Conservation (phyloP, 1,140 invertebrate genomes). For the Branchinecta lindahli region DNA sequence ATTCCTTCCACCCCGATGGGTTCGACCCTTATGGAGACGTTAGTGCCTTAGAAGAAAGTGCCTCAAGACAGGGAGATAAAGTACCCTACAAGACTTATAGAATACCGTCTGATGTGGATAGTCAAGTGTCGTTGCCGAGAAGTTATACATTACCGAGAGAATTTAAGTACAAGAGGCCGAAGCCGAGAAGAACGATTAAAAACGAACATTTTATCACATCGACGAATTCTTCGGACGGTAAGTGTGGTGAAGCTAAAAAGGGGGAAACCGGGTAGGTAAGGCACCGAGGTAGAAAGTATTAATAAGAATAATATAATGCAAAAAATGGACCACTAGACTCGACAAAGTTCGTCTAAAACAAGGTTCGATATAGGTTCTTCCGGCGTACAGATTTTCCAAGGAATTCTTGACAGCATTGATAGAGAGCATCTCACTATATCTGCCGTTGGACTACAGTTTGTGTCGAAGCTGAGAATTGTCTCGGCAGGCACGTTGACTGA, state of each 20-base stretch:
- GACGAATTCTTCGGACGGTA: constrained; percentile 69
- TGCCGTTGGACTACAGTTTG: too few species aligned
- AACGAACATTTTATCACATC: constrained; percentile 51
- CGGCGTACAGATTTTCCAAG: too few species aligned
- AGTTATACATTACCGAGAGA: constrained; percentile 68
- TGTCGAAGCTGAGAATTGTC: too few species aligned
- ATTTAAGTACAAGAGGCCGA: constrained; percentile 54
- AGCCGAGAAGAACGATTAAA: constrained; percentile 36
- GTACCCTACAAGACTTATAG: constrained; percentile 37
- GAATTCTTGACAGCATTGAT: too few species aligned
- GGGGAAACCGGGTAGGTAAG: too few species aligned
- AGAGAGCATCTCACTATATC: too few species aligned
- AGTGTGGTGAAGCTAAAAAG: constrained; percentile 13
- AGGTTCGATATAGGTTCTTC: too few species aligned
- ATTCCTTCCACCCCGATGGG: constrained; percentile 21
- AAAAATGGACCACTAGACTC: too few species aligned
- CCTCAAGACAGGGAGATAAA: constrained; percentile 26
- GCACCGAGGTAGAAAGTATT: too few species aligned
- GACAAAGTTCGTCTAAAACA: too few species aligned
- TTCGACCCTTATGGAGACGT: constrained; percentile 4
- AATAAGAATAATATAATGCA: too few species aligned
- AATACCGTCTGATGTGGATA: constrained; percentile 51
- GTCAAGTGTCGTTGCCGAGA: constrained; percentile 57
- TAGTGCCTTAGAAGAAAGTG: constrained; percentile 14
- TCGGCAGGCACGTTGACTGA: too few species aligned